Percentiles rank a stretch among this genome's conserved stretches.
These are phyloP conservation scores for Cyanocitta stelleri DNA, from an alignment of 2,113 vertebrate species.

Conservation along the genomic window DNA sequence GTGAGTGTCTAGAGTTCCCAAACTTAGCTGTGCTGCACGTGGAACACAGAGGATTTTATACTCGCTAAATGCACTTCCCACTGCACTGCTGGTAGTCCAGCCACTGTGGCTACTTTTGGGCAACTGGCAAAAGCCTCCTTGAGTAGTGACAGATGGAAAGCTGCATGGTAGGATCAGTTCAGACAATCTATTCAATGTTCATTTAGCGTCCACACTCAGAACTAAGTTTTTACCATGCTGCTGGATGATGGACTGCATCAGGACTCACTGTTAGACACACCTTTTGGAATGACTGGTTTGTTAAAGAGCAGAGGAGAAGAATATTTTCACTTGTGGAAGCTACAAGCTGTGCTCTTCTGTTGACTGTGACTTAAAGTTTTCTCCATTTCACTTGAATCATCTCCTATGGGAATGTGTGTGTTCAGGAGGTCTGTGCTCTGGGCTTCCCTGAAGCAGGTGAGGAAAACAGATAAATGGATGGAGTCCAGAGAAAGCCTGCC, in stretches of 20 bases:
- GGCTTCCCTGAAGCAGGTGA: not conserved
- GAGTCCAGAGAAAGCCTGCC: not conserved
- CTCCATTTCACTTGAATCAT: not conserved
- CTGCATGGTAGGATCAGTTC: not conserved
- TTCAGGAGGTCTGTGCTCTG: not conserved
- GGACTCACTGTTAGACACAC: not conserved
- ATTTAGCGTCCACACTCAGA: not conserved
- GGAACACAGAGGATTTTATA: not conserved
- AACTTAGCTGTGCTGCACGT: not conserved
- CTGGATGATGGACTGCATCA: not conserved
- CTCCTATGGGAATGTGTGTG: not conserved
- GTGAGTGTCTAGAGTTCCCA: not conserved
- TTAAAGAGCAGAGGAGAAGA: rapidly evolving
- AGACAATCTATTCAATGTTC: not conserved
- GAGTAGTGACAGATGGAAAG: not conserved
- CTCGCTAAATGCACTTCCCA: not conserved
- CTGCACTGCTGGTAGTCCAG: not conserved
- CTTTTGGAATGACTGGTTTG: not conserved
- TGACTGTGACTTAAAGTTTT: not conserved
- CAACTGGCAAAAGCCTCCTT: not conserved
- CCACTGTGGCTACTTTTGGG: not conserved
- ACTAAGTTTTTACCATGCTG: not conserved
- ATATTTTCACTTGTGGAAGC: not conserved
- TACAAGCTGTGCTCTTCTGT: not conserved
- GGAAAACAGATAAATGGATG: not conserved